Evolutionary conservation across 2,888 invertebrate genomes (phyloP), one percentile per base, ranked within the genome.

Genomic region (Tetragonula carbonaria): DNA sequence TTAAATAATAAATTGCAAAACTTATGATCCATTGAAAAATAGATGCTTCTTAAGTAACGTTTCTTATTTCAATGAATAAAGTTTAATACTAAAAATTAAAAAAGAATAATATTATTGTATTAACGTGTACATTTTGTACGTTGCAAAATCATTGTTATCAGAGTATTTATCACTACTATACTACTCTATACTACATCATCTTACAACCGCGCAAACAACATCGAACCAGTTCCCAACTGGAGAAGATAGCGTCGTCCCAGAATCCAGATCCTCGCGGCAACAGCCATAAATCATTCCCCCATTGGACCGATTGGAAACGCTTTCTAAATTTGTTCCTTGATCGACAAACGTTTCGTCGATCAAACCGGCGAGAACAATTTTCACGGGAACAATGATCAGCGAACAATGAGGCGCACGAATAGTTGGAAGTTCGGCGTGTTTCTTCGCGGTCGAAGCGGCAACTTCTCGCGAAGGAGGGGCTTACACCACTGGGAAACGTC

Each of bases 401-500:
- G 3, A 71, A 72, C 59, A 67, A 81, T 67, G 59, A 72, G 53
- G 11, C 38, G 38, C 11, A 13, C 33, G 28, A 14, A 28, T 23
- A 51, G 23, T 51, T 4, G 28, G 33, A 76, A 76, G 62, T 76
- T 76, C n/a, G 45, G 2, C 57, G 57, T 53, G 65, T 70, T 67
- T 16, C 67, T 68, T 16, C 68, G 63, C 38, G 38, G 55, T 53
- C 66, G 66, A 63, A 59, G 1, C 53, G 21, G 66, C 28, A 33
- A 18, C 53, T 18, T 18, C n/a, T n/a, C 53, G 50, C n/a, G n/a
- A 77, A 68, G 62, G 80, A 80, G 62, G 82, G 78, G 86, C 72
- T 82, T 67, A 59, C 51, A 45, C 55, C 28, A 50, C 51, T 51
- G 65, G 73, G 67, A 70, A 65, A 80, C 73, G 71, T 21, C 38